Evolutionary conservation across 2,888 invertebrate genomes (phyloP).

Genomic region (Eilema caniola): DNA sequence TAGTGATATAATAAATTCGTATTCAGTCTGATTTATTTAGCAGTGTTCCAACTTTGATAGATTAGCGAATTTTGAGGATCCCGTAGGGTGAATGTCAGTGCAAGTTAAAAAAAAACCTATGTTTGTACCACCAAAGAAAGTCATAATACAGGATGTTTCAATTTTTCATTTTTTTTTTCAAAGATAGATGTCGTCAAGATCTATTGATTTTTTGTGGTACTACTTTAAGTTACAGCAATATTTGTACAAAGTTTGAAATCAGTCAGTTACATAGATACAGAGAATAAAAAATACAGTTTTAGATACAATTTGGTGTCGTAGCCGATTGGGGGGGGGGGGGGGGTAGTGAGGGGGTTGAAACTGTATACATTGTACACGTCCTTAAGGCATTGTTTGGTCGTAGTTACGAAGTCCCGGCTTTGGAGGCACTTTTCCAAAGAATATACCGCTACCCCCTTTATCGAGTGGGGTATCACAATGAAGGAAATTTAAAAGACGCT

Average conservation of each 20-base stretch:
- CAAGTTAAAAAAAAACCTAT: too few species aligned
- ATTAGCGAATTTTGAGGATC: too few species aligned
- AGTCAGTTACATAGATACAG: not conserved
- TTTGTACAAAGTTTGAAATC: conserved; percentile 1
- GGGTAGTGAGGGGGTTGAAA: not conserved
- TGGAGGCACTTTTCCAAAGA: too few species aligned
- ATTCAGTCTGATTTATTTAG: too few species aligned
- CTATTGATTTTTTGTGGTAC: not conserved
- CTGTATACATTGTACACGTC: conserved; percentile 3
- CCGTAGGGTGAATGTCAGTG: too few species aligned
- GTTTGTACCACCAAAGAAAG: conserved; percentile 5
- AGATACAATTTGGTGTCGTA: conserved; percentile 5
- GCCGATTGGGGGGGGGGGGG: not conserved
- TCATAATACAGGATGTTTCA: not conserved
- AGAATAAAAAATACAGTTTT: not conserved
- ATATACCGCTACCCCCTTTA: too few species aligned
- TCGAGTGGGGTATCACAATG: too few species aligned
- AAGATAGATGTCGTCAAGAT: conserved; percentile 5
- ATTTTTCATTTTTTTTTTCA: conserved; percentile 7
- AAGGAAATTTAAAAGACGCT: too few species aligned
- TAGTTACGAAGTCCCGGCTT: not conserved
- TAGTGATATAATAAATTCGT: too few species aligned
- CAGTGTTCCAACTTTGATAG: too few species aligned
- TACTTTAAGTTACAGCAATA: conserved; percentile 5
- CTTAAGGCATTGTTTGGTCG: not conserved